Conservation (phyloP, 2,113 vertebrate species). For the Xiphorhynchus elegans region DNA sequence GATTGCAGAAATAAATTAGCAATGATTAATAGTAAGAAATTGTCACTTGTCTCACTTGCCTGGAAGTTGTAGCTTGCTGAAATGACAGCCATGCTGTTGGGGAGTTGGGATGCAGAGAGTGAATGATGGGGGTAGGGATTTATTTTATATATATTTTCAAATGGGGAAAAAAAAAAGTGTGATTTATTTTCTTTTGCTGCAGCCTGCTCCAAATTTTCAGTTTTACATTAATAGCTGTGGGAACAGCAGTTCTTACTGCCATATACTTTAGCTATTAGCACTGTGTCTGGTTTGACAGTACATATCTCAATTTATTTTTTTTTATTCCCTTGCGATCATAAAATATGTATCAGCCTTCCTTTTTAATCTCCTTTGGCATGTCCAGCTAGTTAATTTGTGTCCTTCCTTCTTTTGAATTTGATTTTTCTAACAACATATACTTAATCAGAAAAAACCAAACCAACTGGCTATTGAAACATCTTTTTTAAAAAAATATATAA, state of each 20-base stretch:
- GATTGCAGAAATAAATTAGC: slow-evolving; percentile 41
- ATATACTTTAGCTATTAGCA: slow-evolving; percentile 57
- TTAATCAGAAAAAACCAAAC: slow-evolving; percentile 13
- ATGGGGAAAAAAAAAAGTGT: slow-evolving; percentile 5
- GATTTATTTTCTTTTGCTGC: slow-evolving; percentile 60
- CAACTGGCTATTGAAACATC: background rate
- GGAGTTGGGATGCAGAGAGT: background rate
- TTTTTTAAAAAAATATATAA: background rate
- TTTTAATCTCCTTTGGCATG: slow-evolving; percentile 49
- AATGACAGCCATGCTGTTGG: background rate
- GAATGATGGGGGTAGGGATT: background rate
- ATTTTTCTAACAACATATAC: background rate
- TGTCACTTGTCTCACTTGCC: slow-evolving; percentile 25
- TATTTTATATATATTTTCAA: slow-evolving; percentile 39
- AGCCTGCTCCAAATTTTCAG: slow-evolving; percentile 56
- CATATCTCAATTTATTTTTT: slow-evolving; percentile 52
- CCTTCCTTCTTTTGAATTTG: background rate
- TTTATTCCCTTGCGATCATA: slow-evolving; percentile 17
- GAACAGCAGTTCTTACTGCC: slow-evolving; percentile 56
- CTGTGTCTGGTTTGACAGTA: slow-evolving; percentile 59
- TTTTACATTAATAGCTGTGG: slow-evolving; percentile 62
- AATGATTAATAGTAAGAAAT: slow-evolving; percentile 20
- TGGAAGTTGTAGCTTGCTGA: slow-evolving; percentile 6
- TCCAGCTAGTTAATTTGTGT: slow-evolving; percentile 44
- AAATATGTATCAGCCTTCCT: slow-evolving; percentile 45